Percentiles rank a stretch among this genome's conserved stretches.
These are phyloP conservation scores for Vannuccia rotundouncinata DNA, from an alignment of 2,888 invertebrate genomes.

Conservation along the genomic window DNA sequence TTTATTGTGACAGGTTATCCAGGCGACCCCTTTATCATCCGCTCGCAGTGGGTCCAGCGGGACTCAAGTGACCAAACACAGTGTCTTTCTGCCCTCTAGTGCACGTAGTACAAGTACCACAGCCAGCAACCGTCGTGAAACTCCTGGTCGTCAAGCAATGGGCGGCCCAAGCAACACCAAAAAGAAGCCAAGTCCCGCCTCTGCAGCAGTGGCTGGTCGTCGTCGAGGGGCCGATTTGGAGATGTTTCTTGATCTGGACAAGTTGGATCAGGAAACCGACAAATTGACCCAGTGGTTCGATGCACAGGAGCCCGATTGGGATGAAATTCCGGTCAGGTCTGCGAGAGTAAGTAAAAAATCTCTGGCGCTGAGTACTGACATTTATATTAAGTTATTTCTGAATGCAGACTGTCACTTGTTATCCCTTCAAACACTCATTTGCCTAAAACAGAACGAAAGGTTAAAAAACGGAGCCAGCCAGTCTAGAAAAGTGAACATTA, in stretches of 20 bases:
- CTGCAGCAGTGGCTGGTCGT: background rate
- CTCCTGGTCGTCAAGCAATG: background rate
- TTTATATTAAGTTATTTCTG: no score
- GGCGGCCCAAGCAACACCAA: background rate
- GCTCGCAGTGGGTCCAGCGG: background rate
- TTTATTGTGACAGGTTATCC: background rate
- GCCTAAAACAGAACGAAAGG: no score
- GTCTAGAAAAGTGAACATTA: no score
- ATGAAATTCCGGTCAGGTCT: conserved; percentile 13
- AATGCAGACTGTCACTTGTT: no score
- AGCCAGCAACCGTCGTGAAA: background rate
- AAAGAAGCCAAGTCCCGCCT: background rate
- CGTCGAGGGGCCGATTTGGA: conserved; percentile 5
- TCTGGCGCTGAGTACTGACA: no score
- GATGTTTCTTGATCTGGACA: conserved; percentile 36
- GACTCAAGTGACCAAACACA: conserved; percentile 39
- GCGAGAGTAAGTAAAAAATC: no score
- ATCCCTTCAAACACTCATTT: no score
- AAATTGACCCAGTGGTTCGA: background rate
- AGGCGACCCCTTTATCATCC: background rate
- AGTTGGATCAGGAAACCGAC: background rate
- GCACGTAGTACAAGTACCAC: conserved; percentile 43
- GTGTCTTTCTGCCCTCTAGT: conserved; percentile 41
- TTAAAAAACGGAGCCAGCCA: no score
- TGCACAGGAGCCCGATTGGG: conserved; percentile 6